Evolutionary conservation across 1,140 invertebrate species (phyloP).

Genomic region (Episyrphus balteatus): DNA sequence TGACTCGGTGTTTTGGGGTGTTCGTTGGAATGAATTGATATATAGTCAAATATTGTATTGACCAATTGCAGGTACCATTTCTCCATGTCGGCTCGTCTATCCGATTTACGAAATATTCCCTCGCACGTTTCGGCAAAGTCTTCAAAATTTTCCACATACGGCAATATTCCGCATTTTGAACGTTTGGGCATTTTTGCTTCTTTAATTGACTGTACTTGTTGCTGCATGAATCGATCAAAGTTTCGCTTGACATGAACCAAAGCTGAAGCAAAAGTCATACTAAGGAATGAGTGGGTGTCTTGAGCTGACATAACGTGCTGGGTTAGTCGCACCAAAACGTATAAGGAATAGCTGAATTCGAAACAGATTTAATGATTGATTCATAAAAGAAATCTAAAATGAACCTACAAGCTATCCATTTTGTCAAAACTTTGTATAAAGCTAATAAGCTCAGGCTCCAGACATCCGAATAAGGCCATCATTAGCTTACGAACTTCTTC

Average conservation of each 20-base stretch:
- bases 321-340: constrained; percentile 76
- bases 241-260: constrained; percentile 89
- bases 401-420: constrained; percentile 74
- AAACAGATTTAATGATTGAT: constrained; percentile 3
- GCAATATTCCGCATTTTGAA: constrained; percentile 82
- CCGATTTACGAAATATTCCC: constrained; percentile 74
- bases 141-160: constrained; percentile 87
- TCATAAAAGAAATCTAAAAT: constrained; percentile 1
- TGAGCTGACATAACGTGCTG: constrained; percentile 84
- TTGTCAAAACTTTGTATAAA: constrained; percentile 79
- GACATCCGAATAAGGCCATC: constrained; percentile 71
- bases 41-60: constrained; percentile 75
- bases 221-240: constrained; percentile 87
- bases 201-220: constrained; percentile 71
- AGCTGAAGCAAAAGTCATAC: constrained; percentile 77
- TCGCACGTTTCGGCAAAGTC: constrained; percentile 81
- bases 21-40: constrained; percentile 66
- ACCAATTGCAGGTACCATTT: constrained; percentile 87
- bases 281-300: constrained; percentile 83
- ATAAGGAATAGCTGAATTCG: constrained; percentile 71
- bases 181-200: constrained; percentile 62
- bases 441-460: constrained; percentile 74
- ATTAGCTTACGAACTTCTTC: constrained; percentile 76
- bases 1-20: constrained; percentile 89
- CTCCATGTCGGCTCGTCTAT: constrained; percentile 87